A percentile compares a stretch with the other conserved stretches of the same genome.
These are phyloP conservation scores for Pogonophryne albipinna DNA, from an alignment of 2,797 vertebrate species.

Conservation along the genomic window DNA sequence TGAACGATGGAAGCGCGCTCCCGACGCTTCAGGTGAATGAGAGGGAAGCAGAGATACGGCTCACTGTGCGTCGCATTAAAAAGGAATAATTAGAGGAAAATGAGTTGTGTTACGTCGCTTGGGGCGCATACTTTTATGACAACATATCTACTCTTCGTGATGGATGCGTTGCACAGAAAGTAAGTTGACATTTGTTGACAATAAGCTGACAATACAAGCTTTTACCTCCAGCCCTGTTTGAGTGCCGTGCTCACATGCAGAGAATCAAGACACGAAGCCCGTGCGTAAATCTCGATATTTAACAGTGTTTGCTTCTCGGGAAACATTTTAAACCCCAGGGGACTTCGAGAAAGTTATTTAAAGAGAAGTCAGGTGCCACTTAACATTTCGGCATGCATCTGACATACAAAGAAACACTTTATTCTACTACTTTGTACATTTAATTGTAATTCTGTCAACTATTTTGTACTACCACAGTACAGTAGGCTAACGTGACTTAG, in stretches of 20 bases:
- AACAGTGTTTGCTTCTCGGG: conserved; percentile 35
- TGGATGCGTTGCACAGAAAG: conserved; percentile 85
- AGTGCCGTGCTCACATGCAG: conserved; percentile 46
- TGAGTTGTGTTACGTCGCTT: conserved; percentile 72
- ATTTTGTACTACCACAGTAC: neutral
- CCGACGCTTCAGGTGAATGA: conserved; percentile 84
- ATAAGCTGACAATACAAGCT: conserved; percentile 40
- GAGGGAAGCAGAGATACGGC: conserved; percentile 74
- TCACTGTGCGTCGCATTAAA: conserved; percentile 66
- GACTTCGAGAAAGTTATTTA: neutral
- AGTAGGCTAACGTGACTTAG: neutral
- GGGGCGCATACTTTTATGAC: conserved; percentile 75
- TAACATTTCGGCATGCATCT: conserved; percentile 34
- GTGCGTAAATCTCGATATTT: conserved; percentile 38
- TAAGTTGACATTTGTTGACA: conserved; percentile 76
- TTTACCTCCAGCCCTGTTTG: conserved; percentile 34
- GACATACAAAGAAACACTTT: neutral
- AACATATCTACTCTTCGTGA: conserved; percentile 80
- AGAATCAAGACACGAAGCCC: conserved; percentile 31
- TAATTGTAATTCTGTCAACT: conserved; percentile 9
- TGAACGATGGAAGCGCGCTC: conserved; percentile 84
- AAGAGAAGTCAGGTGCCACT: neutral
- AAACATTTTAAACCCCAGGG: neutral
- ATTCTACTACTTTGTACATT: conserved; percentile 26
- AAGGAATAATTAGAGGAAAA: conserved; percentile 74